Evolutionary conservation across 2,888 invertebrate species (phyloP).

Genomic region (Biston stratarius): DNA sequence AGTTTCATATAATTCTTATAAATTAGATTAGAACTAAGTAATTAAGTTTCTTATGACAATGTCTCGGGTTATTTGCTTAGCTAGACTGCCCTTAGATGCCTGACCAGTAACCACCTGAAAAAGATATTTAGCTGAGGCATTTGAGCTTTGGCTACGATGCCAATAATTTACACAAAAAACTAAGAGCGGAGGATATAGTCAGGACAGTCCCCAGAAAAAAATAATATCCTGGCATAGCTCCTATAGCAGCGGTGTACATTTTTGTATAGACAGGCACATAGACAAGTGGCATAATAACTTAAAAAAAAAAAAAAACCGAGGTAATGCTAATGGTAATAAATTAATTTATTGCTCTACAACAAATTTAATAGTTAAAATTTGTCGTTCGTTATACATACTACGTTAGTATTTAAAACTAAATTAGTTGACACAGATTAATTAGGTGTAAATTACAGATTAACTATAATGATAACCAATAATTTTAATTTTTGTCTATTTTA

Average conservation of each 20-base stretch:
- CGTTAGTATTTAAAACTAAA: no score
- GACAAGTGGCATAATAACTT: conserved; percentile 29
- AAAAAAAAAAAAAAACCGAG: conserved; percentile 7
- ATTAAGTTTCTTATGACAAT: background rate
- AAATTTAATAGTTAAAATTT: background rate
- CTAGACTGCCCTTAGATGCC: conserved; percentile 4
- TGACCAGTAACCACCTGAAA: conserved; percentile 33
- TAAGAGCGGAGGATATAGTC: conserved; percentile 11
- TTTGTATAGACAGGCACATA: conserved; percentile 29
- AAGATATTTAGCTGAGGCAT: background rate
- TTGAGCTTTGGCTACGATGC: no score
- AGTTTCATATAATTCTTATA: no score
- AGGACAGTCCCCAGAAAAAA: conserved; percentile 31
- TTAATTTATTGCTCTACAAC: no score
- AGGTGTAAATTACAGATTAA: no score
- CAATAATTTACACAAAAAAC: conserved; percentile 19
- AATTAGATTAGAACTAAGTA: no score
- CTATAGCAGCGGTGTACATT: conserved; percentile 26
- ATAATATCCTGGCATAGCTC: conserved; percentile 23
- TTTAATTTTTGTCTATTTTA: conserved; percentile 81
- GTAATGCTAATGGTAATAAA: no score
- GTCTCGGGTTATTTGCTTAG: background rate
- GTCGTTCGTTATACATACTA: no score
- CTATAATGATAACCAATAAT: background rate
- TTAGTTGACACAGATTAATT: no score